Evolutionary conservation across 2,888 invertebrate genomes (phyloP).

Genomic region (Leucophora obtusa): DNA sequence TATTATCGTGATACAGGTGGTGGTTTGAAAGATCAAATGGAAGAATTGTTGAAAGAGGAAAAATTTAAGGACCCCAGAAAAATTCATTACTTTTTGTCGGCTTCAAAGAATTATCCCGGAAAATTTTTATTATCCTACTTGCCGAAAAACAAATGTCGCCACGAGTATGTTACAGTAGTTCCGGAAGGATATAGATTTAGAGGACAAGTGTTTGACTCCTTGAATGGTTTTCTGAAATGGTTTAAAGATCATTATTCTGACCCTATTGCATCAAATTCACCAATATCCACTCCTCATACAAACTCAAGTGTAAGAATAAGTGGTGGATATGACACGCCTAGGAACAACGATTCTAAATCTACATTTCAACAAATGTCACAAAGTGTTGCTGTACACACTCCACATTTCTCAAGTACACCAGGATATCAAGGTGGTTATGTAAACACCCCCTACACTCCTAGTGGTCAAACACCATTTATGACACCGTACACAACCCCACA

Average conservation of each 20-base stretch:
- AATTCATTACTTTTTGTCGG: slow-evolving; percentile 92
- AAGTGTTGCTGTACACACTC: slow-evolving; percentile 85
- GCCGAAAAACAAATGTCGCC: slow-evolving; percentile 89
- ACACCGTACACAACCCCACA: slow-evolving; percentile 91
- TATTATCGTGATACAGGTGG: slow-evolving; percentile 89
- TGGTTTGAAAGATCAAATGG: slow-evolving; percentile 91
- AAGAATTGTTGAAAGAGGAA: slow-evolving; percentile 92
- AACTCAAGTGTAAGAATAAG: slow-evolving; percentile 65
- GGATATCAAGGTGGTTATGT: slow-evolving; percentile 84
- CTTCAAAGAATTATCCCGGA: slow-evolving; percentile 91
- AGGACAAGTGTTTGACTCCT: slow-evolving; percentile 90
- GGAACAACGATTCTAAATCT: slow-evolving; percentile 81
- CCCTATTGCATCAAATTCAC: slow-evolving; percentile 87
- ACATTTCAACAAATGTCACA: slow-evolving; percentile 86
- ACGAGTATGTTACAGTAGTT: slow-evolving; percentile 94
- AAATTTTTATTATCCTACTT: slow-evolving; percentile 96
- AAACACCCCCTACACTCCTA: slow-evolving; percentile 93
- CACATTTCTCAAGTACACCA: slow-evolving; percentile 87
- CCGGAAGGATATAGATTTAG: slow-evolving; percentile 96
- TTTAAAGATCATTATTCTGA: slow-evolving; percentile 99
- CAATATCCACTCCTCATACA: slow-evolving; percentile 84
- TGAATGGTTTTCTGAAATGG: slow-evolving; percentile 89
- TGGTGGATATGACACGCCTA: slow-evolving; percentile 70
- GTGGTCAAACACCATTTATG: slow-evolving; percentile 95
- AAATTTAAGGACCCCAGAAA: slow-evolving; percentile 92